Base-by-base conservation (phyloP, 1,140 invertebrate genomes). In the Brachionus manjavacas region DNA sequence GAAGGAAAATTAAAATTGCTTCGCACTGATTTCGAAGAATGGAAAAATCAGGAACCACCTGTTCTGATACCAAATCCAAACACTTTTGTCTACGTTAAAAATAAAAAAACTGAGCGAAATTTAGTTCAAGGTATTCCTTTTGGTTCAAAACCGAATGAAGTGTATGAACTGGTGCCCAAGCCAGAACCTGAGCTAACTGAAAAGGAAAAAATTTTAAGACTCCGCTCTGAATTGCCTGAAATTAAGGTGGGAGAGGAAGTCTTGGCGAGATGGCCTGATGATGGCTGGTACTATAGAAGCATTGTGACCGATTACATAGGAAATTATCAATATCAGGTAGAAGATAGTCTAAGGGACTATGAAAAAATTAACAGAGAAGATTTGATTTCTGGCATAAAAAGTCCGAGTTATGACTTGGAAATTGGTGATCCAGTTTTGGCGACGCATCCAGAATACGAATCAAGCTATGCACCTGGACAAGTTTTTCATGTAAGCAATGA, bases 221-320 rank as follows among this genome's bases (percentile, higher is more conserved):
- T 85, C 14, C 84, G 84, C 4, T 23, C 41, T 14, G 49, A 80
- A 60, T 46, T 85, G 55, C 46, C 66, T 7, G 23, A 84, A 6
- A 46, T 85, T 16, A 41, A 78, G 52, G 49, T 23, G 35, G 84
- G 87, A 14, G 86, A 88, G 85, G 87, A 88, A 83, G 87, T 88
- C 1, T 84, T 88, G 72, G 86, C 88, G 46, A 84, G 86, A 1
- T 88, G 87, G 87, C 80, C 84, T 2, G 88, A 88, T 86, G 88
- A 88, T 76, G 87, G 88, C 25, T 88, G 88, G 88, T 88, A 87
- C 68, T 88, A 88, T 74, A 85, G 84, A 87, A 86, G 88, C 68
- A 85, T 43, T 4, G 52, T 83, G 7, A 80, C 16, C 20, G 55
- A 64, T 31, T 52, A 80, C 23, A 35, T 64, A 8, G 76, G 76